These are phyloP conservation scores for Anolis sagrei DNA, from an alignment of 2,113 vertebrate species.

Conservation along the genomic window DNA sequence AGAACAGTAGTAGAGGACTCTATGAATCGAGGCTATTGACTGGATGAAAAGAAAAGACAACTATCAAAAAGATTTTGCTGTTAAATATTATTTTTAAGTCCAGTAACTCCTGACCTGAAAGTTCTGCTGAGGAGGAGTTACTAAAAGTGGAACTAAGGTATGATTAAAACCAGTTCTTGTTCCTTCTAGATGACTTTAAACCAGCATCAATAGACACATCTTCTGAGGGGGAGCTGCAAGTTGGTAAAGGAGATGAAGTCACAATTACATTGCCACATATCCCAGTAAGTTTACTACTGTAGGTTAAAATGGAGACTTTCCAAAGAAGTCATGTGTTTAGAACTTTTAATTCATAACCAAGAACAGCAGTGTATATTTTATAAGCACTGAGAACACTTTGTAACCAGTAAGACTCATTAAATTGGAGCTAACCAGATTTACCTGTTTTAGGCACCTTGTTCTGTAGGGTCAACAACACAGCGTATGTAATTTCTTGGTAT, in stretches of 20 bases:
- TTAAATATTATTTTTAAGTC: not conserved
- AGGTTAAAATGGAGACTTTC: not conserved
- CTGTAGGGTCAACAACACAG: not conserved
- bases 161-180: slow-evolving; percentile 20
- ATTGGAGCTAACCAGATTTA: not conserved
- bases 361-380: not conserved
- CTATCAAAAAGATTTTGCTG: not conserved
- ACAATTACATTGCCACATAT: slow-evolving; percentile 98
- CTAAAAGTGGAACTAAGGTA: slow-evolving; percentile 1
- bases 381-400: not conserved
- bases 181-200: slow-evolving; percentile 94
- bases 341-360: not conserved
- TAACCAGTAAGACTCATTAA: not conserved
- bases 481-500: not conserved
- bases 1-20: not conserved
- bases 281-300: slow-evolving; percentile 81
- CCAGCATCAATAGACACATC: slow-evolving; percentile 96
- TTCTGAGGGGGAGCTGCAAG: slow-evolving; percentile 95
- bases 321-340: slow-evolving; percentile 3
- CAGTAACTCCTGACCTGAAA: not conserved
- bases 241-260: slow-evolving; percentile 98
- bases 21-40: not conserved
- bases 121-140: not conserved
- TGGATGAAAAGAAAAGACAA: not conserved
- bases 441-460: not conserved